Conservation (phyloP, 2,888 invertebrate genomes). For the Silvanus unidentatus region DNA sequence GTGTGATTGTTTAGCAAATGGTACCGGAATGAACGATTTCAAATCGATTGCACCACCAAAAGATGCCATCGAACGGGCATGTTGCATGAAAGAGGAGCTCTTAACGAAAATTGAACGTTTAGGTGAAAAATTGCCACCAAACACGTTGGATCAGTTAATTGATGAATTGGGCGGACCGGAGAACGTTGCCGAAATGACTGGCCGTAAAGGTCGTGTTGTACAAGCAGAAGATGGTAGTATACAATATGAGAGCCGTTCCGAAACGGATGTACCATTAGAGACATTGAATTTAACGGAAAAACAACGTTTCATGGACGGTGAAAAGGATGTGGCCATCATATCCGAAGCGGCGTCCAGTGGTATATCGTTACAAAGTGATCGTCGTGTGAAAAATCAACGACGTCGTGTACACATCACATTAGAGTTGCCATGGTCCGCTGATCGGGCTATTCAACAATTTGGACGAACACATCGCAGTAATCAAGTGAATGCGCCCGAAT, state of each 20-base stretch:
- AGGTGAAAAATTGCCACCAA: constrained; percentile 86
- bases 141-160: constrained; percentile 96
- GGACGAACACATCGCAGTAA: constrained; percentile 55
- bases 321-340: constrained; percentile 97
- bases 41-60: constrained; percentile 60
- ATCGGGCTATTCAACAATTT: constrained; percentile 98
- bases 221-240: constrained; percentile 93
- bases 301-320: constrained; percentile 90
- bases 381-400: constrained; percentile 87
- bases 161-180: constrained; percentile 97
- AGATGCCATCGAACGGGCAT: constrained; percentile 83
- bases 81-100: constrained; percentile 89
- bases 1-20: constrained; percentile 30
- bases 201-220: constrained; percentile 64
- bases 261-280: constrained; percentile 92
- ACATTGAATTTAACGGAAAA: constrained; percentile 92
- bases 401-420: constrained; percentile 96
- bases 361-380: constrained; percentile 60
- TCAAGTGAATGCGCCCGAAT: constrained; percentile 98
- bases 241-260: constrained; percentile 90
- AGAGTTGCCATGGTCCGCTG: constrained; percentile 98
- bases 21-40: constrained; percentile 37
- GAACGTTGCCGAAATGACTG: constrained; percentile 99
- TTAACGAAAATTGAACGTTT: constrained; percentile 71
- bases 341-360: constrained; percentile 99